phyloP scores from a whole-genome alignment of 2,888 invertebrate species.

The Rhagonycha lutea region DNA sequence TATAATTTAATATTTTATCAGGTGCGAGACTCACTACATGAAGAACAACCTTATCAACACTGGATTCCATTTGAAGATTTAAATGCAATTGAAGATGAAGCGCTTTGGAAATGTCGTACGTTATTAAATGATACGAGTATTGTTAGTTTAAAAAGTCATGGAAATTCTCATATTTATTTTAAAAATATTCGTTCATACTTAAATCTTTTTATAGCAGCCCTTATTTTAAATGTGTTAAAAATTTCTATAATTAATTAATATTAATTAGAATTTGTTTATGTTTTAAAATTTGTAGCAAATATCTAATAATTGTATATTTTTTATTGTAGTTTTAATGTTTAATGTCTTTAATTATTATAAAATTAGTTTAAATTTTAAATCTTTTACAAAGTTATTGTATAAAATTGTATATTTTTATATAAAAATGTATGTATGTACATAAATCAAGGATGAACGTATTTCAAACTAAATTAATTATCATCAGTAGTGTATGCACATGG shows the following conservation, averaged over 20 bases:
- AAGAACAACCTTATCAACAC: slow-evolving; percentile 28
- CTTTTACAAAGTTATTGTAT: too few relatives aligned
- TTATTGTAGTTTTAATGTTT: too few relatives aligned
- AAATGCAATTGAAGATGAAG: not conserved
- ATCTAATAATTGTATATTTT: too few relatives aligned
- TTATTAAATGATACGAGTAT: slow-evolving; percentile 1
- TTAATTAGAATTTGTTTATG: not conserved
- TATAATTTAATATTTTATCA: slow-evolving; percentile 12
- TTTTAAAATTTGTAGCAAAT: too few relatives aligned
- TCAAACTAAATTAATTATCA: too few relatives aligned
- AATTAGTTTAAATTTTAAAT: too few relatives aligned
- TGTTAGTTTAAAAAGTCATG: not conserved
- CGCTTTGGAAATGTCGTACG: slow-evolving; percentile 15
- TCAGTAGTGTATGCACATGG: too few relatives aligned
- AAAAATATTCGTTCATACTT: not conserved
- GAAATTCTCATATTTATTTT: not conserved
- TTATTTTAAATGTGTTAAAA: not conserved
- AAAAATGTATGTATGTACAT: too few relatives aligned
- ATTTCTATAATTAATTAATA: too few relatives aligned
- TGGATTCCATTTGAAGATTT: slow-evolving; percentile 33
- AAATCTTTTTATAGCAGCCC: not conserved
- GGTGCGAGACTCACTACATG: slow-evolving; percentile 24
- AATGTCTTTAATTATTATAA: too few relatives aligned
- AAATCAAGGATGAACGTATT: too few relatives aligned
- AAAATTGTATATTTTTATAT: too few relatives aligned